A percentile compares a stretch with the other conserved stretches of the same genome.
These are phyloP conservation scores for Myotis daubentonii DNA, from an alignment of 2,797 vertebrate species.

Conservation along the genomic window DNA sequence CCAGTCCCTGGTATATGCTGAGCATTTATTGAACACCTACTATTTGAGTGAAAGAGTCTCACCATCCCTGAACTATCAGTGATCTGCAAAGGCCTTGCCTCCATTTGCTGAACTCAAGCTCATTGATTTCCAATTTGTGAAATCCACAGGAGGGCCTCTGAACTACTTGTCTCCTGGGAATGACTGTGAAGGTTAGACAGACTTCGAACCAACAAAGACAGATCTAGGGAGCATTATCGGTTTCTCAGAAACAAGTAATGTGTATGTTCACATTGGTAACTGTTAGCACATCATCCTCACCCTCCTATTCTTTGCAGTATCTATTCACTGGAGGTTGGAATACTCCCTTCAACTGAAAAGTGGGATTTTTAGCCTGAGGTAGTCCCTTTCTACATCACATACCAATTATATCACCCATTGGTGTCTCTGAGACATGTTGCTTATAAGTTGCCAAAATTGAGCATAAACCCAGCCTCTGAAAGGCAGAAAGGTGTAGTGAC, in stretches of 20 bases:
- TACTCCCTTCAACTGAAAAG: neutral
- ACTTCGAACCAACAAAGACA: conserved; percentile 12
- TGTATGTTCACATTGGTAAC: neutral
- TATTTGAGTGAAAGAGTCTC: neutral
- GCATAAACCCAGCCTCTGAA: conserved; percentile 1
- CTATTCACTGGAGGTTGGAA: neutral
- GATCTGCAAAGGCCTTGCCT: neutral
- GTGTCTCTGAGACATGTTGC: neutral
- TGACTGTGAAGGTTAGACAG: neutral
- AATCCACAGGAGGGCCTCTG: neutral
- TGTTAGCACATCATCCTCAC: neutral
- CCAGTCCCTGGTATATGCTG: neutral
- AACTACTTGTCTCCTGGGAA: neutral
- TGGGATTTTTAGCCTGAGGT: neutral
- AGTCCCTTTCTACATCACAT: neutral
- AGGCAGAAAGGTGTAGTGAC: conserved; percentile 8
- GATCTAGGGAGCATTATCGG: neutral
- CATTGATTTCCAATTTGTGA: conserved; percentile 35
- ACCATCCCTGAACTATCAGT: neutral
- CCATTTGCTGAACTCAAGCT: neutral
- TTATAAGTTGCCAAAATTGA: conserved; percentile 26
- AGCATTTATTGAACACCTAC: neutral
- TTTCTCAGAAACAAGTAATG: neutral
- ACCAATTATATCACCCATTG: neutral
- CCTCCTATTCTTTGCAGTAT: conserved; percentile 30